Base-by-base conservation (phyloP, 2,888 invertebrate species). In the Icerya purchasi region DNA sequence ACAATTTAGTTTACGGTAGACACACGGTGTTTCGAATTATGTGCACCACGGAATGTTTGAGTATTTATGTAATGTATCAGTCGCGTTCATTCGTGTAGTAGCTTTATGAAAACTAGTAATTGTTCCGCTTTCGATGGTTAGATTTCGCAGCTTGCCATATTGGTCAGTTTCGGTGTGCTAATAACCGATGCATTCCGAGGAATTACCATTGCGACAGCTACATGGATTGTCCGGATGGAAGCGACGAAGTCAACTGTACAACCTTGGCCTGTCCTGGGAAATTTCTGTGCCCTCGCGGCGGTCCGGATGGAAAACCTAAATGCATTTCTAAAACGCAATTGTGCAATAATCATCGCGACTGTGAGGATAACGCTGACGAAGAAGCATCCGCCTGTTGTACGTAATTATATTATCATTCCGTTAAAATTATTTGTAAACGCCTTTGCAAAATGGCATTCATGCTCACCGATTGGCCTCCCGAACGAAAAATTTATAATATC, bases 91-190 rank as follows among this genome's bases (percentile, higher is more conserved):
- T n/a, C n/a, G n/a, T n/a, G n/a, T n/a, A n/a, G n/a, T n/a, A n/a
- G n/a, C n/a, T n/a, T n/a, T n/a, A n/a, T n/a, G n/a, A n/a, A n/a
- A n/a, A n/a, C n/a, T n/a, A n/a, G n/a, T n/a, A n/a, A n/a, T n/a
- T 20, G 3, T 52, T 22, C 54, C 10, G 8, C 22, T 54, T 8
- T 20, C n/a, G 8, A 14, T 54, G 18, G 63, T 58, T n/a, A 89
- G 90, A 82, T 73, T 92, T 92, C 70, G 88, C 88, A 1, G 79
- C 84, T 0, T 93, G 92, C 71, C 85, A 86, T 69, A 82, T 82
- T 66, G 86, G 86, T 1, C 93, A 94, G 74, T 94, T 93, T 74
- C 80, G 91, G 50, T 94, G 94, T 74, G 82, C 84, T 65, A 93
- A 93, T 73, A 85, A 87, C 0, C 78, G 92, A 14, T 97, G 97